Evolutionary conservation across 2,797 vertebrate genomes (phyloP), one percentile per base, ranked within the genome.

Genomic region (Sebastes elongatus): DNA sequence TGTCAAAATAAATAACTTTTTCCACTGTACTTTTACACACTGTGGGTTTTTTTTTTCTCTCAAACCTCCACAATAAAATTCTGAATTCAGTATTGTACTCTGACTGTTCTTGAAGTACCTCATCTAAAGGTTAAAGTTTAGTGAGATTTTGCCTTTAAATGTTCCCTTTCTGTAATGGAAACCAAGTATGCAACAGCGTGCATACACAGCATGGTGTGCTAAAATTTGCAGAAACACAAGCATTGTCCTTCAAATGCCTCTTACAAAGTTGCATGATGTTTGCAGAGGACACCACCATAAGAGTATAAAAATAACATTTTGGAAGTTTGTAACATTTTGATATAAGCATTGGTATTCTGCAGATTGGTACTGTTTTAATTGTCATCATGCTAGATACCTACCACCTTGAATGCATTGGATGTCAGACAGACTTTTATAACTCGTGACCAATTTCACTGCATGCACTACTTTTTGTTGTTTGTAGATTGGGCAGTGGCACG

Each of bases 401-500:
- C 32, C 27, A 5, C 3, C 4, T 14, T n/a, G 56, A 20, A 11
- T 22, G 25, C 16, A 1, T 6, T 56, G 16, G 11, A 35, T 25
- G 60, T 68, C 77, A 67, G 25, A 7, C 62, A 25, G 18, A 76
- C 66, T 75, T 80, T 75, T n/a, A 49, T 10, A 49, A 46, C 68
- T 75, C 67, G 1, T 22, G 57, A 46, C 61, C 63, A 60, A 23
- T 82, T 71, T 74, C 61, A 60, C 38, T 69, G 30, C 49, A 57
- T 64, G 33, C 52, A 46, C 52, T 56, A 10, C 64, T 80, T 38
- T 42, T 13, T 25, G 7, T 23, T 63, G n/a, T 5, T 72, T 72
- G 64, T 53, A 46, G 74, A 72, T 77, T 30, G 60, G 78, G 35
- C 62, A 33, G 76, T 74, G 93, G 89, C 94, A 94, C 95, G 94